phyloP scores from a whole-genome alignment of 1,140 invertebrate species.

The Aphelinus atriplicis region DNA sequence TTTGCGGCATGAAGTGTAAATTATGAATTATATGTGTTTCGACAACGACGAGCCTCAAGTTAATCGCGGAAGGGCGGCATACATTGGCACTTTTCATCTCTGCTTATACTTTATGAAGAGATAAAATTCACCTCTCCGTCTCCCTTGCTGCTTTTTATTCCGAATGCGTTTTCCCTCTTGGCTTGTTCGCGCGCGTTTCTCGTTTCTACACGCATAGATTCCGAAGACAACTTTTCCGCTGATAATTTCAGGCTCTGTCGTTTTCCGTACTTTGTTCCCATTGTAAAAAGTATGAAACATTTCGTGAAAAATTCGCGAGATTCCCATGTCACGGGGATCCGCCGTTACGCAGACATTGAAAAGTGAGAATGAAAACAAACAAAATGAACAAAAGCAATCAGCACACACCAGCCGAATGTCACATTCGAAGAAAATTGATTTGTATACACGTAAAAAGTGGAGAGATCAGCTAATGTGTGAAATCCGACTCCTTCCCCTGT shows the following conservation, averaged over 20 bases:
- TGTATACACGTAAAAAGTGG: slow-evolving; percentile 34
- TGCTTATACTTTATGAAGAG: not conserved
- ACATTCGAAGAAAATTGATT: slow-evolving; percentile 23
- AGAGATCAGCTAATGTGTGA: slow-evolving; percentile 28
- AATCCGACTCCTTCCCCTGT: slow-evolving; percentile 50
- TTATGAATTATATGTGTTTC: slow-evolving; percentile 5
- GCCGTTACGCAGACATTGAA: slow-evolving; percentile 8
- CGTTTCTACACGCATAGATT: too few relatives aligned
- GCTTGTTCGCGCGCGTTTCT: too few relatives aligned
- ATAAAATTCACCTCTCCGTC: not conserved
- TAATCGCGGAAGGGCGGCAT: not conserved
- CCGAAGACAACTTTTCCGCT: not conserved
- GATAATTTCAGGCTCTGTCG: slow-evolving; percentile 26
- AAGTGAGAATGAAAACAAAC: slow-evolving; percentile 8
- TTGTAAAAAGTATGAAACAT: slow-evolving; percentile 1
- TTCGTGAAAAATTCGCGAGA: slow-evolving; percentile 28
- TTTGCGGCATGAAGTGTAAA: slow-evolving; percentile 1
- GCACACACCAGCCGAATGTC: slow-evolving; percentile 8
- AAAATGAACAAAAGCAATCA: slow-evolving; percentile 22
- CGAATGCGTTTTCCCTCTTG: too few relatives aligned
- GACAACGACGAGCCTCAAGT: slow-evolving; percentile 22
- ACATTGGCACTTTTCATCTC: not conserved
- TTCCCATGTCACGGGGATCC: slow-evolving; percentile 32
- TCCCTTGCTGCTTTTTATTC: not conserved
- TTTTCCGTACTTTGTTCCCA: not conserved